Base-by-base conservation (phyloP, 1,140 invertebrate genomes). In the Episyrphus balteatus region DNA sequence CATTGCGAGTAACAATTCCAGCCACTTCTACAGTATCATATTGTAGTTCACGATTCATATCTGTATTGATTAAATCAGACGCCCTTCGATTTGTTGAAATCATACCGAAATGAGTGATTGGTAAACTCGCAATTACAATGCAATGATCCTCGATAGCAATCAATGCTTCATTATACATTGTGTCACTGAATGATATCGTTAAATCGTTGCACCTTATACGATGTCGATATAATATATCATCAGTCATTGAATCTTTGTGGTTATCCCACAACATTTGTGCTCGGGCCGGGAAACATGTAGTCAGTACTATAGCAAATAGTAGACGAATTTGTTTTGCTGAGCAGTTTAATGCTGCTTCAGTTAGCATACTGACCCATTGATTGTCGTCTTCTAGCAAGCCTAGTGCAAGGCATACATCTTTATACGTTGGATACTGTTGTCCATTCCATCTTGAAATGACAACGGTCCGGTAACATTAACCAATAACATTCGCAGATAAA, bases 301-400 rank as follows among this genome's bases (percentile, higher is more conserved):
- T 48, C 33, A 63, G 50, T n/a, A n/a, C n/a, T n/a, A n/a, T n/a
- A n/a, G n/a, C n/a, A n/a, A n/a, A n/a, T n/a, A n/a, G n/a, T n/a
- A n/a, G n/a, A n/a, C n/a, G n/a, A n/a, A n/a, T n/a, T n/a, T n/a
- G n/a, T n/a, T n/a, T n/a, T n/a, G n/a, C 46, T 56, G 55, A 48
- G 44, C 46, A 50, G 50, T 45, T 49, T 42, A 55, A 53, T 53
- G 52, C 52, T n/a, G 56, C 56, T 60, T 71, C 62, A 51, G 40
- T 53, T 52, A 72, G 52, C 48, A 56, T 54, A 45, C 43, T 36
- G 8, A 60, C 54, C 67, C 68, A 69, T 30, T 69, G 59, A 38
- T 55, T 48, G 51, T 70, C 57, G n/a, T n/a, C n/a, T 53, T 69
- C 60, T 9, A 71, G 52, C 42, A 73, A 57, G 44, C 57, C 53